Conservation (phyloP, 2,888 invertebrate species). For the Cybosia mesomella region DNA sequence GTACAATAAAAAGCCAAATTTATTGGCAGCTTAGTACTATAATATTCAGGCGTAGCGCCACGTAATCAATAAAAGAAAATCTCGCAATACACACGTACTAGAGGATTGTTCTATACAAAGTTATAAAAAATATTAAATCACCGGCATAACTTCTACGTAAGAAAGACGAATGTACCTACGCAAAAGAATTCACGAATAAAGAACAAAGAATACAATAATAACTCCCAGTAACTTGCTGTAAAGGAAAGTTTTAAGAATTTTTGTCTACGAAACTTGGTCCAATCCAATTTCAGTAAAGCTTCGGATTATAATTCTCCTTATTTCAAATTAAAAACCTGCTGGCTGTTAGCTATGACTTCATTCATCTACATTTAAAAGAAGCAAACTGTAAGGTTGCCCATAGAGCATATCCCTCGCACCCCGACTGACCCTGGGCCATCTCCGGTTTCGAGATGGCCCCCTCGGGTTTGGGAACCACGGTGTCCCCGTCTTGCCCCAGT, state of each 20-base stretch:
- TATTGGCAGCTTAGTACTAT: neutral
- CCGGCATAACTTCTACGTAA: conserved; percentile 35
- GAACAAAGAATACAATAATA: conserved; percentile 53
- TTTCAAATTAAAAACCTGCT: conserved; percentile 47
- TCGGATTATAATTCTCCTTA: conserved; percentile 47
- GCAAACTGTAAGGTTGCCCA: too few species aligned
- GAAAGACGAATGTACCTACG: conserved; percentile 36
- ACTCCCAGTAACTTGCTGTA: conserved; percentile 46
- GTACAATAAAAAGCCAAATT: neutral
- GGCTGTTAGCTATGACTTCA: conserved; percentile 23
- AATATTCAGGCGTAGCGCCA: neutral
- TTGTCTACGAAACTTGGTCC: conserved; percentile 45
- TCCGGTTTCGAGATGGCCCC: too few species aligned
- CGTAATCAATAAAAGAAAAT: conserved; percentile 18
- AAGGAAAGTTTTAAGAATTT: conserved; percentile 51
- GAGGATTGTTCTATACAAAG: conserved; percentile 29
- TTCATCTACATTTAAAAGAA: conserved; percentile 16
- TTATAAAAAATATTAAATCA: conserved; percentile 42
- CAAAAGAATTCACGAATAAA: conserved; percentile 46
- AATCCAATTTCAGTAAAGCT: conserved; percentile 52
- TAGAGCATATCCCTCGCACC: too few species aligned
- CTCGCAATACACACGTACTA: conserved; percentile 27
- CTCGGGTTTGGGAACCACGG: too few species aligned
- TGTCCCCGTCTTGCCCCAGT: too few species aligned
- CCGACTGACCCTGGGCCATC: too few species aligned